Percentiles rank a stretch among this genome's conserved stretches.
Conservation (phyloP, 37 sponge, comb jelly and placozoan genomes). For the Haliclona indistincta region DNA sequence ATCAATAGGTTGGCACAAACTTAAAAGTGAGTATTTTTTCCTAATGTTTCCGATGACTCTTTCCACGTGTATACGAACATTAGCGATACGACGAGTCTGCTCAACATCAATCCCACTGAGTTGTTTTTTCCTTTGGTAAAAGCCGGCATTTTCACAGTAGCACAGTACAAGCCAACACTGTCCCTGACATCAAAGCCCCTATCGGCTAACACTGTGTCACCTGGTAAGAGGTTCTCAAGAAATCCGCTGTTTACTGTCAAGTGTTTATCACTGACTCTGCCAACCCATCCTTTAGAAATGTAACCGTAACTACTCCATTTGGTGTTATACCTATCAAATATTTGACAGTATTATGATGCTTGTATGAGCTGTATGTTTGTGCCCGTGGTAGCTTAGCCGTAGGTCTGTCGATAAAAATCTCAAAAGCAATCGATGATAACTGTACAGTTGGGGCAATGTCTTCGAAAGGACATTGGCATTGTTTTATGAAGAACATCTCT, state of each 20-base stretch:
- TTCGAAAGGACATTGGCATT: conserved; percentile 14
- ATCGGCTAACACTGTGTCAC: conserved; percentile 31
- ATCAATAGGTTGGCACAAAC: background rate
- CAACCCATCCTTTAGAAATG: conserved; percentile 9
- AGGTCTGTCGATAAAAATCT: conserved; percentile 35
- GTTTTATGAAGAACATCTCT: background rate
- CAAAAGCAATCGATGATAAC: conserved; percentile 37
- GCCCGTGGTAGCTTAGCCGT: conserved; percentile 19
- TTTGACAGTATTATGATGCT: conserved; percentile 53
- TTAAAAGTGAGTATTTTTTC: background rate
- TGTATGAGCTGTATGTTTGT: conserved; percentile 33
- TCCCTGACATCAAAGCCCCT: conserved; percentile 20
- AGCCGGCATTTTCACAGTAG: background rate
- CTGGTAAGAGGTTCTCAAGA: conserved; percentile 6
- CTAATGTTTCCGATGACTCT: background rate
- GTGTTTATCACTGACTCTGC: conserved; percentile 26
- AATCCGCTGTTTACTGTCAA: background rate
- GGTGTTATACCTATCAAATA: conserved; percentile 21
- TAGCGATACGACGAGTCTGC: background rate
- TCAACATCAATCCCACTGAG: background rate
- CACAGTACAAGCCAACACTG: conserved; percentile 15
- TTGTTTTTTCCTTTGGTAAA: conserved; percentile 5
- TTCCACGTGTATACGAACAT: conserved; percentile 7
- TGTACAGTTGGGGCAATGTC: background rate
- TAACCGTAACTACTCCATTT: background rate